phyloP scores from a whole-genome alignment of 2,797 vertebrate species.

The Fratercula arctica region DNA sequence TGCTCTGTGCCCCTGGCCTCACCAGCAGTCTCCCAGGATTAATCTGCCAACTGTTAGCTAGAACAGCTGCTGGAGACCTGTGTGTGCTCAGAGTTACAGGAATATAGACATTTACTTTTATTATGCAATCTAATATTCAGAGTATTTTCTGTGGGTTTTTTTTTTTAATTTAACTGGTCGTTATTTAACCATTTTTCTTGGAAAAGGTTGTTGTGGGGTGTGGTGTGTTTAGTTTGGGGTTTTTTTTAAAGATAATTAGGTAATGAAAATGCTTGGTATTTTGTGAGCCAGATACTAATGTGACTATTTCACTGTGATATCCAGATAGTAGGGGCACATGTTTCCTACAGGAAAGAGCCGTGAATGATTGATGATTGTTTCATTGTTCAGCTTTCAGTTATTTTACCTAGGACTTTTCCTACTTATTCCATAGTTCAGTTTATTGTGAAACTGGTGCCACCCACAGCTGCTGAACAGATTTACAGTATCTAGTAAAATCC shows the following conservation, averaged over 20 bases:
- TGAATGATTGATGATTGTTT: constrained; percentile 77
- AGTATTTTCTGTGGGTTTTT: neutral
- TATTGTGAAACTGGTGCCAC: constrained; percentile 65
- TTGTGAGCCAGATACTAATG: constrained; percentile 21
- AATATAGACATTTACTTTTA: neutral
- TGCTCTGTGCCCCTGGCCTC: neutral
- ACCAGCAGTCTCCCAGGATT: neutral
- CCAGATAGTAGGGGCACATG: constrained; percentile 45
- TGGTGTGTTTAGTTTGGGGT: neutral
- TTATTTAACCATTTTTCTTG: constrained; percentile 34
- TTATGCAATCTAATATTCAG: neutral
- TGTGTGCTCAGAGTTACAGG: neutral
- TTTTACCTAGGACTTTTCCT: constrained; percentile 73
- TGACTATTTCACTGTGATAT: constrained; percentile 24
- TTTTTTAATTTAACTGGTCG: neutral
- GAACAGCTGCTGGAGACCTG: neutral
- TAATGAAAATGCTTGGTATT: constrained; percentile 27
- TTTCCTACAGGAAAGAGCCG: constrained; percentile 79
- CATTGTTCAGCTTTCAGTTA: constrained; percentile 75
- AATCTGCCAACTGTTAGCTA: neutral
- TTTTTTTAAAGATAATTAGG: neutral
- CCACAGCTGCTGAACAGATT: constrained; percentile 66
- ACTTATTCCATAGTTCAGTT: constrained; percentile 52
- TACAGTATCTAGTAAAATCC: constrained; percentile 58
- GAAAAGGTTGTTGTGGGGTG: neutral